phyloP scores from a whole-genome alignment of 1,140 invertebrate species.

The Cyclargus thomasi region DNA sequence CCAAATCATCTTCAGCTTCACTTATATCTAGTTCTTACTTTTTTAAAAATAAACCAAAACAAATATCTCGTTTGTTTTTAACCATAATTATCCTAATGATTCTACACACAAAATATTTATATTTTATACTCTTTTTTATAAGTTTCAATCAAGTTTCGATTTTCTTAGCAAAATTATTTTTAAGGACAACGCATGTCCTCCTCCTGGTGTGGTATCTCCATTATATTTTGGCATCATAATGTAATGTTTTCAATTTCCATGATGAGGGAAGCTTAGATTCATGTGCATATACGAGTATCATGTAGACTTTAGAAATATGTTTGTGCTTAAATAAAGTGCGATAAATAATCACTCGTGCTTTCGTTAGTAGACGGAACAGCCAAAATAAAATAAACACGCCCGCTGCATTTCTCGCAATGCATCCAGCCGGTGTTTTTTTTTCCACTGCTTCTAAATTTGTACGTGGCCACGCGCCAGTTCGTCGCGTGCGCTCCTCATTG shows the following conservation, averaged over 20 bases:
- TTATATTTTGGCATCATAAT: too few relatives aligned
- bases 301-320: background rate
- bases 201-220: too few relatives aligned
- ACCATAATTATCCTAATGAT: too few relatives aligned
- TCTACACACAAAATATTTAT: too few relatives aligned
- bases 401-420: conserved; percentile 63
- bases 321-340: background rate
- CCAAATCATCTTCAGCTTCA: background rate
- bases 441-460: conserved; percentile 63
- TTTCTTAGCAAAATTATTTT: too few relatives aligned
- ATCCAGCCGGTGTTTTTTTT: conserved; percentile 55
- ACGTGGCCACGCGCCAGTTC: conserved; percentile 62
- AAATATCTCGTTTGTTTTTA: background rate
- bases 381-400: conserved; percentile 50
- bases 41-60: background rate
- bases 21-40: background rate
- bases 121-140: too few relatives aligned
- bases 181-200: too few relatives aligned
- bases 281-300: background rate
- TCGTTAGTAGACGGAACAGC: conserved; percentile 35
- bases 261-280: too few relatives aligned
- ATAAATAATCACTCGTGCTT: conserved; percentile 32
- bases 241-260: too few relatives aligned
- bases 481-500: conserved; percentile 44
- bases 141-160: too few relatives aligned